Conservation (phyloP, 2,113 vertebrate species). For the Scalopus aquaticus region DNA sequence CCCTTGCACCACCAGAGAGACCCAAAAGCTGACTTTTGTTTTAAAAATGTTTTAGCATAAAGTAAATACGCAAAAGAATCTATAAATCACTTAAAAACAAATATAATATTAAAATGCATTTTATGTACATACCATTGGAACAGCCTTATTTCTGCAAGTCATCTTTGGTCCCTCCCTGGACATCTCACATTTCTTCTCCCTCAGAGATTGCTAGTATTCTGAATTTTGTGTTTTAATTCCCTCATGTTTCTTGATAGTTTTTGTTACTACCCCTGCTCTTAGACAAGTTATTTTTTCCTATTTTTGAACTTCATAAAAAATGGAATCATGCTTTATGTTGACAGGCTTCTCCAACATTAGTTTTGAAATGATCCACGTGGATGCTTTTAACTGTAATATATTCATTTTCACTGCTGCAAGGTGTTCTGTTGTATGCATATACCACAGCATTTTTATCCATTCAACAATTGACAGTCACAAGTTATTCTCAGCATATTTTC, state of each 20-base stretch:
- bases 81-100: constrained; percentile 8
- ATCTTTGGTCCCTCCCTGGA: not conserved
- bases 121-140: not conserved
- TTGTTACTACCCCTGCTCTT: not conserved
- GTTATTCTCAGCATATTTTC: not conserved
- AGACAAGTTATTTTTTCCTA: not conserved
- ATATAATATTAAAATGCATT: constrained; percentile 28
- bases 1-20: too few relatives aligned
- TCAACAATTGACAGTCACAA: not conserved
- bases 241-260: not conserved
- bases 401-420: not conserved
- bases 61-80: not conserved
- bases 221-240: not conserved
- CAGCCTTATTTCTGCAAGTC: not conserved
- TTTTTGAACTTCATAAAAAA: constrained; percentile 28
- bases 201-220: not conserved
- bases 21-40: not conserved
- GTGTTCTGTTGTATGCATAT: not conserved
- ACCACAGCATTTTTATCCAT: not conserved
- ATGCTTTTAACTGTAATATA: not conserved
- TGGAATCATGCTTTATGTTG: not conserved
- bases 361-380: constrained; percentile 2
- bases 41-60: not conserved
- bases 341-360: not conserved
- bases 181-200: not conserved